Evolutionary conservation across 2,888 invertebrate genomes (phyloP).

Genomic region (Macropis europaea): DNA sequence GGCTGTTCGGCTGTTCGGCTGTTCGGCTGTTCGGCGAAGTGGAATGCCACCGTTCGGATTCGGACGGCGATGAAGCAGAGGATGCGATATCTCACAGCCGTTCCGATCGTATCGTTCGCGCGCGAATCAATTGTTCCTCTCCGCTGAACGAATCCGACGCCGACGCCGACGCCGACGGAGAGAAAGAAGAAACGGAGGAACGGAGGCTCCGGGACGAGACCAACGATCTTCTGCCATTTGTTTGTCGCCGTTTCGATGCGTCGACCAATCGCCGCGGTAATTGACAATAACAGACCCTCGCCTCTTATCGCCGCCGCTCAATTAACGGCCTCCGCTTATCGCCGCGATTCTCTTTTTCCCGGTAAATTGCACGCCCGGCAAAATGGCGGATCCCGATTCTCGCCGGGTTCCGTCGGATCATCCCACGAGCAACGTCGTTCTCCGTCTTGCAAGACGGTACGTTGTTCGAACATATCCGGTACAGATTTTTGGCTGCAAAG

Average conservation of each 20-base stretch:
- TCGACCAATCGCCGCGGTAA: constrained; percentile 50
- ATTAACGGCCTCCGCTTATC: constrained; percentile 42
- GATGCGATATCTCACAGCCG: too few species aligned
- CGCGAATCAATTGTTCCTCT: not conserved
- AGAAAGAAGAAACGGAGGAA: not conserved
- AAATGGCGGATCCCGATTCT: constrained; percentile 51
- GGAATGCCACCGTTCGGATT: too few species aligned
- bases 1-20: too few species aligned
- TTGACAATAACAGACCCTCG: constrained; percentile 43
- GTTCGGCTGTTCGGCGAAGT: too few species aligned
- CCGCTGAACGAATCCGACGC: too few species aligned
- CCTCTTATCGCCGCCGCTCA: constrained; percentile 46
- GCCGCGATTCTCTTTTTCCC: constrained; percentile 9
- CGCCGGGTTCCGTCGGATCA: not conserved
- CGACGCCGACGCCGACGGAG: too few species aligned
- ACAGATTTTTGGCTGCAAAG: too few species aligned
- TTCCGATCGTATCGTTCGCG: too few species aligned
- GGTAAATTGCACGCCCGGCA: constrained; percentile 52
- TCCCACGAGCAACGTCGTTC: not conserved
- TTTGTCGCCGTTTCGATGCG: constrained; percentile 47
- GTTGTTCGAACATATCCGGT: too few species aligned
- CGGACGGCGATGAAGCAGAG: too few species aligned
- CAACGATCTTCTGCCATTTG: constrained; percentile 23
- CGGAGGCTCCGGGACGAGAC: constrained; percentile 28
- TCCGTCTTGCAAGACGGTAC: too few species aligned